Conservation (phyloP, 2,888 invertebrate species). For the Seira musarum region DNA sequence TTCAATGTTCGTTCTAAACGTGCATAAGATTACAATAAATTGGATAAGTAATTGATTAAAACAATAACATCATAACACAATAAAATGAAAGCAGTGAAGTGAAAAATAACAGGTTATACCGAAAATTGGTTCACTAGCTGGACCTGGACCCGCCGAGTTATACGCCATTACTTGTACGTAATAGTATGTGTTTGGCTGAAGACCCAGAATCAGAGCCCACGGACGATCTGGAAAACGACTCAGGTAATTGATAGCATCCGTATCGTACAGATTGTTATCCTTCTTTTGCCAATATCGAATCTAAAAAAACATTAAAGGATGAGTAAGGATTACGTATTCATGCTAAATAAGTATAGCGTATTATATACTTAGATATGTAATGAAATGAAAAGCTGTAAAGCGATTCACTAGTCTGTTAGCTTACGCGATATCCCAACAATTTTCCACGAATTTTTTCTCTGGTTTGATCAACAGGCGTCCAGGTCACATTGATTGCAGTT, state of each 20-base stretch:
- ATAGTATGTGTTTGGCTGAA: conserved; percentile 94
- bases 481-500: conserved; percentile 92
- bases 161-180: conserved; percentile 96
- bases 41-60: conserved; percentile 40
- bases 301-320: conserved; percentile 71
- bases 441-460: conserved; percentile 89
- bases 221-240: conserved; percentile 84
- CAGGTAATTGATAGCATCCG: conserved; percentile 82
- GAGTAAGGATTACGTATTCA: background rate
- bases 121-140: conserved; percentile 91
- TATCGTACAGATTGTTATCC: conserved; percentile 77
- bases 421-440: conserved; percentile 90
- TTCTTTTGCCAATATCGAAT: conserved; percentile 91
- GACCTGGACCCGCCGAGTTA: conserved; percentile 96
- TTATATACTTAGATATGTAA: no score
- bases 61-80: no score
- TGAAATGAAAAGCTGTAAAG: no score
- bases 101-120: no score
- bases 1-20: conserved; percentile 85
- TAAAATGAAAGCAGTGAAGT: no score
- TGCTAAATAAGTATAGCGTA: no score
- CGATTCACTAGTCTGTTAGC: no score
- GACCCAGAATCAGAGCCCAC: conserved; percentile 92
- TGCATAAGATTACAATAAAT: background rate
- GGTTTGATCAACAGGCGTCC: conserved; percentile 89